Evolutionary conservation across 2,888 invertebrate genomes (phyloP).

Genomic region (Drosophila paramelanica): DNA sequence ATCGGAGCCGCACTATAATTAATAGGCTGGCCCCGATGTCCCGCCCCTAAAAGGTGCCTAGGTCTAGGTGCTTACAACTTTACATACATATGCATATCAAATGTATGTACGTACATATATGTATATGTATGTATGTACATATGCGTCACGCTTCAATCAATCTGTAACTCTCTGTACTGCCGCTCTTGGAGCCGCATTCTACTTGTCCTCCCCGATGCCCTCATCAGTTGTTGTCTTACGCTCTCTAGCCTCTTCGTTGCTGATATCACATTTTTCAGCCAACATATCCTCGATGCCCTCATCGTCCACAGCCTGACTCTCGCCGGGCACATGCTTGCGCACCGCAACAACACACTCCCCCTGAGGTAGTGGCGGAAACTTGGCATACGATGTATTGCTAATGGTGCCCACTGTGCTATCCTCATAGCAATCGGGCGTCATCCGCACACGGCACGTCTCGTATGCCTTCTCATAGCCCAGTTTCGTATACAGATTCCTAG

Average conservation of each 20-base stretch:
- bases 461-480: conserved; percentile 92
- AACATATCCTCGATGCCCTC: conserved; percentile 85
- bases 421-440: conserved; percentile 86
- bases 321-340: conserved; percentile 61
- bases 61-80: conserved; percentile 55
- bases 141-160: conserved; percentile 55
- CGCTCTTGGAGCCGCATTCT: conserved; percentile 60
- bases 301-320: conserved; percentile 77
- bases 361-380: conserved; percentile 71
- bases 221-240: conserved; percentile 82
- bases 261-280: conserved; percentile 85
- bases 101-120: conserved; percentile 15
- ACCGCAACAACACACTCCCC: conserved; percentile 58
- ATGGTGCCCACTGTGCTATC: conserved; percentile 68
- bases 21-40: not conserved
- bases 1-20: no score
- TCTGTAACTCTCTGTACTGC: conserved; percentile 49
- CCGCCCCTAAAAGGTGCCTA: conserved; percentile 31
- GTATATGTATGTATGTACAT: conserved; percentile 19
- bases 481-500: conserved; percentile 92
- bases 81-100: conserved; percentile 27
- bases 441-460: conserved; percentile 92
- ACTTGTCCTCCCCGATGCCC: conserved; percentile 84
- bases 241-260: conserved; percentile 83
- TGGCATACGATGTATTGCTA: conserved; percentile 70